A percentile compares a stretch with the other conserved stretches of the same genome.
Conservation (phyloP, 2,797 vertebrate species). For the Acomys russatus region DNA sequence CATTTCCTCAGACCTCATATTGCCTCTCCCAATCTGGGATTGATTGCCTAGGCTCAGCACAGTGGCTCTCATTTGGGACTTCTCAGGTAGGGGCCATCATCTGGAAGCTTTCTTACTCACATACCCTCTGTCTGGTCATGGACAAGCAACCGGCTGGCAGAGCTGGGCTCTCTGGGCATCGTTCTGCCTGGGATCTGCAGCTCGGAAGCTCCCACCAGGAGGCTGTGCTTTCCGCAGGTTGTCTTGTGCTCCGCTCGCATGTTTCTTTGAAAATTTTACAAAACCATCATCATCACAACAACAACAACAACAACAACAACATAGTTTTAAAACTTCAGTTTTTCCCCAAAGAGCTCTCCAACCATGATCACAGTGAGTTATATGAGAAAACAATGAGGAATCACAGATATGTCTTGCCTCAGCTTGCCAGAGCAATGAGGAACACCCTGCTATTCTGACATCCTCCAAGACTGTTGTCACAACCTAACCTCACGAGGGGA, state of each 20-base stretch:
- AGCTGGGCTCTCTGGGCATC: not conserved
- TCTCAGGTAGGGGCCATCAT: not conserved
- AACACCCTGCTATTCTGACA: fast-evolving
- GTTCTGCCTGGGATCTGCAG: not conserved
- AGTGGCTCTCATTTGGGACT: not conserved
- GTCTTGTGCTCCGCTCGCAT: not conserved
- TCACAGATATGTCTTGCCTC: not conserved
- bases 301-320: not conserved
- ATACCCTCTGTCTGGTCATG: not conserved
- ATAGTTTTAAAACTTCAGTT: not conserved
- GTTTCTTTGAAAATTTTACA: not conserved
- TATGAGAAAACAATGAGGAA: not conserved
- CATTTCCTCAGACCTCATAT: too few species aligned
- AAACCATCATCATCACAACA: not conserved
- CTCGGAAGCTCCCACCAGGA: not conserved
- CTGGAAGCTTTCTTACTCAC: not conserved
- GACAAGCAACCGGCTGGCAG: not conserved
- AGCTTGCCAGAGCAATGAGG: not conserved
- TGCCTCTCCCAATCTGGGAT: not conserved
- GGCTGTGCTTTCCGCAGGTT: not conserved
- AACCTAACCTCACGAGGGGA: not conserved
- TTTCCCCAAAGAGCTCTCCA: not conserved
- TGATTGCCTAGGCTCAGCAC: not conserved
- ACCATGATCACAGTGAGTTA: not conserved
- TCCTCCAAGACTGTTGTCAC: not conserved